phyloP scores from a whole-genome alignment of 1,140 invertebrate genomes.

The Eufriesea mexicana region DNA sequence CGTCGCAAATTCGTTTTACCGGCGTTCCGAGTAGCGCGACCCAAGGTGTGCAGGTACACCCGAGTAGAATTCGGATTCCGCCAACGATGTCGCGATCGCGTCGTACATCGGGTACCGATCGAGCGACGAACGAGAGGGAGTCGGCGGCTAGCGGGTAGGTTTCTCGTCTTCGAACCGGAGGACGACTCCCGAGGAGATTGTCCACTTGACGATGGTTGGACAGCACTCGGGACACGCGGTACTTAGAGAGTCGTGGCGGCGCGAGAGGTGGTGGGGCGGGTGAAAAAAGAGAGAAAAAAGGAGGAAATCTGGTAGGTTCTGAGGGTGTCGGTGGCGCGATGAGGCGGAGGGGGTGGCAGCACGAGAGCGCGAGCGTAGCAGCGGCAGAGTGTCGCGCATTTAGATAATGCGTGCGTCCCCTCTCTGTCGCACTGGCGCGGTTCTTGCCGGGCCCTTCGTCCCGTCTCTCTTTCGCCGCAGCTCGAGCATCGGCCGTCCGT shows the following conservation, averaged over 20 bases:
- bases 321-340: background rate
- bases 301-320: constrained; percentile 49
- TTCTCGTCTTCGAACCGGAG: background rate
- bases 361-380: constrained; percentile 57
- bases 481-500: constrained; percentile 65
- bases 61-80: too few species aligned
- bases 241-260: constrained; percentile 44
- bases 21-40: too few species aligned
- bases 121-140: background rate
- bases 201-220: constrained; percentile 74
- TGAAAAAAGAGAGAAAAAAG: constrained; percentile 8
- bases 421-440: constrained; percentile 5
- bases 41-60: too few species aligned
- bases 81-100: too few species aligned
- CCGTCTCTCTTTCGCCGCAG: constrained; percentile 58
- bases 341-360: constrained; percentile 6
- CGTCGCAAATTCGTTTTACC: background rate
- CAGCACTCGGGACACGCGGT: constrained; percentile 67
- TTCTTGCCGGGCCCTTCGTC: constrained; percentile 13
- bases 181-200: constrained; percentile 67
- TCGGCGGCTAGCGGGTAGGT: background rate
- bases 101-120: too few species aligned
- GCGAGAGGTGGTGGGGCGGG: background rate
- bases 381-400: constrained; percentile 78
- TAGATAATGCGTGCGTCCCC: constrained; percentile 79